Conservation (phyloP, 2,797 vertebrate genomes). For the Acanthopagrus latus region DNA sequence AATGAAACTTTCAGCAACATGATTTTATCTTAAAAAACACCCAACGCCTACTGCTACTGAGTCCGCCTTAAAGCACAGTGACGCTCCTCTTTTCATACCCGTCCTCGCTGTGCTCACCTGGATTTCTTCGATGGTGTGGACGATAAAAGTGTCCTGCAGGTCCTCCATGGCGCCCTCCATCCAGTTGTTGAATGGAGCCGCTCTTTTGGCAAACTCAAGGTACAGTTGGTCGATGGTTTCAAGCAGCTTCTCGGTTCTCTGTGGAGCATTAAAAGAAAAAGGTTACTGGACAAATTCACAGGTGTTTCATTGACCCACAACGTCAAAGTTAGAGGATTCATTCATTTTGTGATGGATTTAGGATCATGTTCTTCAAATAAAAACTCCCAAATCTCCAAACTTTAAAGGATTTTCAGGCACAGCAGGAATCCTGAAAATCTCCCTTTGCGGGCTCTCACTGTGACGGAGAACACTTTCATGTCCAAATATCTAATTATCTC, state of each 20-base stretch:
- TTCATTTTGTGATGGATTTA: not conserved
- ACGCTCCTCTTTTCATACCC: not conserved
- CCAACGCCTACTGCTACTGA: too few relatives aligned
- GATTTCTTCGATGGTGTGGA: constrained; percentile 98
- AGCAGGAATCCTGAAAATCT: constrained; percentile 13
- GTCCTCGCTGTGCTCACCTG: constrained; percentile 84
- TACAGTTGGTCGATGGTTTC: constrained; percentile 98
- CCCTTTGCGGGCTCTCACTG: constrained; percentile 10
- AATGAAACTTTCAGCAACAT: not conserved
- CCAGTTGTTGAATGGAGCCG: constrained; percentile 99
- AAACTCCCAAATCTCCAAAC: constrained; percentile 5
- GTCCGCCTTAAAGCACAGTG: not conserved
- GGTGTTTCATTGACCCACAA: not conserved
- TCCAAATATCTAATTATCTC: constrained; percentile 26
- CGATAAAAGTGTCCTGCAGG: constrained; percentile 98
- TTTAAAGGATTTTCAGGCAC: constrained; percentile 31
- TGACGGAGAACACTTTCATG: constrained; percentile 32
- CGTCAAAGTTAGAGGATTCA: not conserved
- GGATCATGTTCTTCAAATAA: constrained; percentile 5
- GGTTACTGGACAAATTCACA: not conserved
- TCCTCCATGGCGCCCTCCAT: constrained; percentile 99
- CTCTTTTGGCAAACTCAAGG: constrained; percentile 97
- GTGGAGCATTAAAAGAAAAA: constrained; percentile 24
- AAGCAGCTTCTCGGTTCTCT: constrained; percentile 97
- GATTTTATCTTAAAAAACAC: not conserved